Percentiles rank a stretch among this genome's conserved stretches.
phyloP scores from a whole-genome alignment of 37 sponge, comb jelly and placozoan genomes.

The Cliona cf. orientalis region DNA sequence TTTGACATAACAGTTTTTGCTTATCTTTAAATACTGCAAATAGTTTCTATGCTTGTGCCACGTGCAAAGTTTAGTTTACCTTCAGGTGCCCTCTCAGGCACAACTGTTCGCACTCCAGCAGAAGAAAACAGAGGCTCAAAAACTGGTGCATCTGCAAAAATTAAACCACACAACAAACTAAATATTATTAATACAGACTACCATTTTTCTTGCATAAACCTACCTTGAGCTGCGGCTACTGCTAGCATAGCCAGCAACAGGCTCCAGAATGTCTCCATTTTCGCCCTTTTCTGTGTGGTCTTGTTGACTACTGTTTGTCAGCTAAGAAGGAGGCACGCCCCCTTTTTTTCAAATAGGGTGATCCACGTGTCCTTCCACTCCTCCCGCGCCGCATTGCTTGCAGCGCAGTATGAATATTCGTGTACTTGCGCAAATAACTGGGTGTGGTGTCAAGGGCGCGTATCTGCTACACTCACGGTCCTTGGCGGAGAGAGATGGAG shows the following conservation, averaged over 20 bases:
- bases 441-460: background rate
- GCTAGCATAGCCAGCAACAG: background rate
- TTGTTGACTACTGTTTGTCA: background rate
- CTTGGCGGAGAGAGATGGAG: too few species aligned
- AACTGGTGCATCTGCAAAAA: conserved; percentile 26
- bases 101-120: background rate
- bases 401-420: too few species aligned
- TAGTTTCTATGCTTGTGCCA: background rate
- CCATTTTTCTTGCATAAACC: background rate
- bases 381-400: background rate
- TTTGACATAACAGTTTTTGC: too few species aligned
- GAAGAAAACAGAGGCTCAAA: conserved; percentile 38
- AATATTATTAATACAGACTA: background rate
- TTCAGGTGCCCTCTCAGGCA: conserved; percentile 22
- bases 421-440: background rate
- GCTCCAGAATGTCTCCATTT: background rate
- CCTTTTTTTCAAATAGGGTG: conserved; percentile 12
- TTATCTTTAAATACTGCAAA: too few species aligned
- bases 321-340: background rate
- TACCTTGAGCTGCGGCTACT: conserved; percentile 1
- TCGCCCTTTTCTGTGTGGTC: background rate
- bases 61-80: conserved; percentile 6
- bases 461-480: background rate
- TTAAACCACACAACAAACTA: background rate
- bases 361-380: too few species aligned